Conservation (phyloP, 2,113 vertebrate genomes). For the Porphyrio hochstetteri region DNA sequence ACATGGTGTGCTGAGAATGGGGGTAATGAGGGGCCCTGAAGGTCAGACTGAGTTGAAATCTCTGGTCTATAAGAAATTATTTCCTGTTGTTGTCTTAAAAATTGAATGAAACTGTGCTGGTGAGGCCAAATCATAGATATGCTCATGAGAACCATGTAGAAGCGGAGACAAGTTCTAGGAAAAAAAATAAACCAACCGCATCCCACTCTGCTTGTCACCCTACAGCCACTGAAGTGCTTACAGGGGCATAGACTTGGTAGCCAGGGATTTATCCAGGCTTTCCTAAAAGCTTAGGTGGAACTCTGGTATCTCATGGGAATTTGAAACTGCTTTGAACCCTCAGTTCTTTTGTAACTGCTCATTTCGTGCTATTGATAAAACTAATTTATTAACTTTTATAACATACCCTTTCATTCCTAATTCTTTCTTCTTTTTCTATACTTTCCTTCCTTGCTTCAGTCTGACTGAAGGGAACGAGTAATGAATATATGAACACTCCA, state of each 20-base stretch:
- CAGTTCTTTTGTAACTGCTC: fast-evolving
- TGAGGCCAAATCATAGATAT: neutral
- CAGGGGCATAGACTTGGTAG: neutral
- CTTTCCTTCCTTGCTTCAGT: neutral
- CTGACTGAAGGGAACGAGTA: neutral
- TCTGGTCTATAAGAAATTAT: neutral
- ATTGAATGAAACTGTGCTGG: neutral
- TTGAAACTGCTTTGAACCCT: neutral
- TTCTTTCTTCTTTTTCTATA: neutral
- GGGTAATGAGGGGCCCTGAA: neutral
- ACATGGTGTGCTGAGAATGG: neutral
- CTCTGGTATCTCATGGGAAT: neutral
- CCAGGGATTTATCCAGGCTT: neutral
- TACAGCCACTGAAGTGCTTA: neutral
- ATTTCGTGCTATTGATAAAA: neutral
- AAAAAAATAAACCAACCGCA: fast-evolving
- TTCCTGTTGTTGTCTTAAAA: neutral
- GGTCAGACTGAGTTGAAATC: neutral
- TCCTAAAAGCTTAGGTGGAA: neutral
- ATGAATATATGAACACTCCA: neutral
- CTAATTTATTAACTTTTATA: neutral
- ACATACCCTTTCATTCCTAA: neutral
- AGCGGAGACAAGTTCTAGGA: neutral
- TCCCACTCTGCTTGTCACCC: neutral
- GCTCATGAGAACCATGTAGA: neutral